Percentiles rank a stretch among this genome's conserved stretches.
These are phyloP conservation scores for Oenanthe melanoleuca DNA, from an alignment of 2,113 vertebrate species.

Conservation along the genomic window DNA sequence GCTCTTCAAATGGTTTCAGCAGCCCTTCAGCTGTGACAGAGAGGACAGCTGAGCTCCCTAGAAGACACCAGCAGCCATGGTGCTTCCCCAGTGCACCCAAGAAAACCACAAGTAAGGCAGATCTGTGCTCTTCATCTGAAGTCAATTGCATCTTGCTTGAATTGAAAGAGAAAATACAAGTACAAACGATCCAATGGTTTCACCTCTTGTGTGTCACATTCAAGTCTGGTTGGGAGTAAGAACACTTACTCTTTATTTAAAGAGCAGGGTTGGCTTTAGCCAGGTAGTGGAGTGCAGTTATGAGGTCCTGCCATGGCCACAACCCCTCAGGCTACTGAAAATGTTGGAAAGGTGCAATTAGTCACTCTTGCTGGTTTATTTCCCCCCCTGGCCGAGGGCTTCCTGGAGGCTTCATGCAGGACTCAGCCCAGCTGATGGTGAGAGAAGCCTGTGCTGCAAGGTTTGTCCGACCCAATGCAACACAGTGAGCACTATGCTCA, in stretches of 20 bases:
- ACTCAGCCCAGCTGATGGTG: background rate
- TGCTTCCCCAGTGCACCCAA: background rate
- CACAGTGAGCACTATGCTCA: rapidly evolving
- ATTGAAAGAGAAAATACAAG: background rate
- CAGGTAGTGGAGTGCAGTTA: background rate
- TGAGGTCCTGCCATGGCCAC: rapidly evolving
- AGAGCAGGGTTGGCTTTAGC: background rate
- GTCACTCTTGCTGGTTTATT: background rate
- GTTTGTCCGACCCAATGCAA: rapidly evolving
- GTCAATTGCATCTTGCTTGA: background rate
- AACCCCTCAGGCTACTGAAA: background rate
- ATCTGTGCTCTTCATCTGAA: background rate
- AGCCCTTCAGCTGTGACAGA: background rate
- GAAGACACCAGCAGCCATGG: background rate
- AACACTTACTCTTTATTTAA: background rate
- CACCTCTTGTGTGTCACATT: background rate
- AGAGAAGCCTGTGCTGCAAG: background rate
- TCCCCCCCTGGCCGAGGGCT: rapidly evolving
- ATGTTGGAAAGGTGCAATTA: background rate
- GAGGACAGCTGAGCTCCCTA: background rate
- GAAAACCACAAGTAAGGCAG: background rate
- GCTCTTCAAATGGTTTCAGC: background rate
- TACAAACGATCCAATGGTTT: background rate
- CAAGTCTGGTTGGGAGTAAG: background rate
- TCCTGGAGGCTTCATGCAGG: background rate